Evolutionary conservation across 2,113 vertebrate species (phyloP), one percentile per base, ranked within the genome.

Genomic region (Pseudorhombus dupliciocellatus): DNA sequence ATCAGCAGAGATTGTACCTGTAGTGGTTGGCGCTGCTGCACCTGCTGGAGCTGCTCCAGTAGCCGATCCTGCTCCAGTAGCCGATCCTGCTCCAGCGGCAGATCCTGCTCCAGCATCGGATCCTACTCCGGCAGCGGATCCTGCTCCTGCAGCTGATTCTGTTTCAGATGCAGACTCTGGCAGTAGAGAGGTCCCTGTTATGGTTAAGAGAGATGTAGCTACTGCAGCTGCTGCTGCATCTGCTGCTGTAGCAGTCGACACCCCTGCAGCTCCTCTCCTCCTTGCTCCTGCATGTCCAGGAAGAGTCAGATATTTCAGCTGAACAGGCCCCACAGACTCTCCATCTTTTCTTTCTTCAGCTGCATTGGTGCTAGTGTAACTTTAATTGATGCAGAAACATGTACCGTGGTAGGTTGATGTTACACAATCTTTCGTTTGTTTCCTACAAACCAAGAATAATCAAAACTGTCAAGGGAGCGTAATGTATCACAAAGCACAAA

Each of bases 281-380:
- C 12, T 54, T 5, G 7, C 56, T 2, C 85, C 73, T 18, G 3
- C 66, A 4, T 94, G 93, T 59, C 93, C 93, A 55, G 93, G 93
- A 65, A 90, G 73, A 63, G 14, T 84, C 52, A 69, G 71, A 65
- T 86, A 85, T 65, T 94, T 93, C 51, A 70, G 86, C 21, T 37
- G 1, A 67, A 7, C 16, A 61, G 6, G 7, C 64, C 48, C 0
- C 40, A 71, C 16, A 66, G 51, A 88, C 65, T 48, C 7, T 48
- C 3, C 66, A 26, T 44, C 7, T 1, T 24, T 74, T 6, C 22
- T 25, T 20, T 20, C 22, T 37, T 64, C 14, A 42, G 37, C 25
- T 16, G 59, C 53, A 74, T 14, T 55, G 26, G 48, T 64, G 15
- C 31, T 16, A 48, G 5, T 56, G 15, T 61, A 69, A 63, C 25